Conservation (phyloP, 2,888 invertebrate genomes). For the Lasius fuliginosus region DNA sequence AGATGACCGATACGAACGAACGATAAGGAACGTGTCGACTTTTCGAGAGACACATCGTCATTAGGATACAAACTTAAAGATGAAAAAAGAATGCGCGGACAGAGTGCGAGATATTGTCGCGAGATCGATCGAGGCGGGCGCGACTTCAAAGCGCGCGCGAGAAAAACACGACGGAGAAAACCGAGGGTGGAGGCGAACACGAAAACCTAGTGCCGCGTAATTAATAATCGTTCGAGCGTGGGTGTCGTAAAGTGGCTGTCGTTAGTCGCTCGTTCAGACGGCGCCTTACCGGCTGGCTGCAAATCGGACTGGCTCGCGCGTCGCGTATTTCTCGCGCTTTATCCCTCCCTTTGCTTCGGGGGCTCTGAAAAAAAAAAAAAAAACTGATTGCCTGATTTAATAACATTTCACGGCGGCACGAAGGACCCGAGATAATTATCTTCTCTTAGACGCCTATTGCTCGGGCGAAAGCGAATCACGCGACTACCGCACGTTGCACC, state of each 20-base stretch:
- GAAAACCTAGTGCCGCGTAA: constrained; percentile 73
- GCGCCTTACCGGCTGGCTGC: constrained; percentile 62
- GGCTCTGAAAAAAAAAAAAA: background rate
- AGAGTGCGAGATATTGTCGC: constrained; percentile 9
- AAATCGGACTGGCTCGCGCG: constrained; percentile 54
- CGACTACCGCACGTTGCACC: constrained; percentile 30
- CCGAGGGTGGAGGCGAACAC: constrained; percentile 66
- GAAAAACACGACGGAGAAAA: constrained; percentile 60
- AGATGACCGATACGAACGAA: constrained; percentile 20
- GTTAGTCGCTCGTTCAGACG: constrained; percentile 75
- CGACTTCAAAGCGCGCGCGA: constrained; percentile 60
- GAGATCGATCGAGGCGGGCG: constrained; percentile 59
- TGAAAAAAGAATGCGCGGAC: constrained; percentile 9
- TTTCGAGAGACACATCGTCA: constrained; percentile 38
- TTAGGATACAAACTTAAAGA: constrained; percentile 26
- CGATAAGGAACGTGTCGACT: constrained; percentile 36
- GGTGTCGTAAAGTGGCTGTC: constrained; percentile 77
- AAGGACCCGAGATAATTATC: constrained; percentile 42
- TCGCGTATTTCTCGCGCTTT: constrained; percentile 24
- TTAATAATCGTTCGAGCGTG: constrained; percentile 76
- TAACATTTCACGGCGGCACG: constrained; percentile 36
- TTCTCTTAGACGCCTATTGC: constrained; percentile 38
- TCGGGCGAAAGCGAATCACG: constrained; percentile 38
- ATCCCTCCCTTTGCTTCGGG: background rate
- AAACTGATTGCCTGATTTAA: constrained; percentile 57